phyloP scores from a whole-genome alignment of 2,113 vertebrate genomes.

The Gopherus evgoodei region DNA sequence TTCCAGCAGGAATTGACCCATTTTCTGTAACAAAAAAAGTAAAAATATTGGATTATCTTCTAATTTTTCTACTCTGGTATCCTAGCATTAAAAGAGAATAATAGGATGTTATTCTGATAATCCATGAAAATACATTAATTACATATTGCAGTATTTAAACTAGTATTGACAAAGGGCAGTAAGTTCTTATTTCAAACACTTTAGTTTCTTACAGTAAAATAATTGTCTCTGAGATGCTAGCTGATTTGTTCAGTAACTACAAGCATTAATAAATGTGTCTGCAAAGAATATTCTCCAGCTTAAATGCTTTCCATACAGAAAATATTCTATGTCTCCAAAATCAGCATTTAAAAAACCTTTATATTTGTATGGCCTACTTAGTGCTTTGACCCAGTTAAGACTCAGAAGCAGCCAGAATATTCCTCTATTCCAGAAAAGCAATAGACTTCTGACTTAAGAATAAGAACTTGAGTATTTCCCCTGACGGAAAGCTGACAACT shows the following conservation, averaged over 20 bases:
- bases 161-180: neutral
- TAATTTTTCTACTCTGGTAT: neutral
- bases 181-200: neutral
- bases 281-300: neutral
- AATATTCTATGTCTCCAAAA: neutral
- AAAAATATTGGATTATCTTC: neutral
- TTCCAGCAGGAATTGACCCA: neutral
- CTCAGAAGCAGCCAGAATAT: slow-evolving; percentile 57
- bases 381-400: slow-evolving; percentile 68
- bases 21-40: neutral
- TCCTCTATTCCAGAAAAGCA: slow-evolving; percentile 25
- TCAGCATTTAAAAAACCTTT: neutral
- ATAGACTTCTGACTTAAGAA: slow-evolving; percentile 23
- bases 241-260: neutral
- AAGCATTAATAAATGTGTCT: neutral
- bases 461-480: slow-evolving; percentile 40
- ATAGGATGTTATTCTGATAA: neutral
- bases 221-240: neutral
- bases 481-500: slow-evolving; percentile 44
- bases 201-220: neutral
- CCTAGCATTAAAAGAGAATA: neutral
- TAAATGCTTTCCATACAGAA: neutral
- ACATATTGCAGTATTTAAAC: neutral
- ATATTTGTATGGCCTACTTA: slow-evolving; percentile 59
- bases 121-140: neutral